Evolutionary conservation across 2,113 vertebrate genomes (phyloP).

Genomic region (Phaethornis superciliosus): DNA sequence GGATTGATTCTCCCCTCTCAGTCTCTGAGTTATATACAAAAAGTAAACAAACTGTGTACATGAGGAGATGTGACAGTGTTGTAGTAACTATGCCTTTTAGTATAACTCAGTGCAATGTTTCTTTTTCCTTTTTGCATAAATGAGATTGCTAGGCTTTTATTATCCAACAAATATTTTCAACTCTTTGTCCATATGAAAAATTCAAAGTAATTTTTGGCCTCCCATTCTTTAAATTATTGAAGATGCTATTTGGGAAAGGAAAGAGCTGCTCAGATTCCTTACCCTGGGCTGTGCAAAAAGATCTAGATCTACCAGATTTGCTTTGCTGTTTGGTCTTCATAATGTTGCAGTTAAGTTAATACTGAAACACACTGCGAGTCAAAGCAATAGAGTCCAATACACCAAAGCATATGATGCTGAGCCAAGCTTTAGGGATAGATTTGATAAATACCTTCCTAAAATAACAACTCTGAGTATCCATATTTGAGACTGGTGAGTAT

Average conservation of each 20-base stretch:
- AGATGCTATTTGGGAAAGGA: not conserved
- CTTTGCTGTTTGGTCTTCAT: not conserved
- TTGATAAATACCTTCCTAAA: not conserved
- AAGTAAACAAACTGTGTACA: not conserved
- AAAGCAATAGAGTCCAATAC: not conserved
- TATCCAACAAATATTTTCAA: not conserved
- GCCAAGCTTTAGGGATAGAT: not conserved
- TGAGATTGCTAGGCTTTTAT: not conserved
- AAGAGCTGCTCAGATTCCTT: not conserved
- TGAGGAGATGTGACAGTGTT: not conserved
- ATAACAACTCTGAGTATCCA: not conserved
- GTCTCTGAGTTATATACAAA: not conserved
- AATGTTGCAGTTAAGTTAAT: not conserved
- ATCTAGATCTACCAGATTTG: not conserved
- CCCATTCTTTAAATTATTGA: not conserved
- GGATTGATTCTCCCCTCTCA: not conserved
- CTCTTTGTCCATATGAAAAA: not conserved
- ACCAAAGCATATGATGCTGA: not conserved
- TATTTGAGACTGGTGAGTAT: not conserved
- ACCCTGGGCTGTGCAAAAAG: not conserved
- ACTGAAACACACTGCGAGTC: not conserved
- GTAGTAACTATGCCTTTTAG: not conserved
- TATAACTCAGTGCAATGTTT: not conserved
- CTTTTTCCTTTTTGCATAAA: not conserved
- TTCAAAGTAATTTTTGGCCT: not conserved